Evolutionary conservation across 2,113 vertebrate genomes (phyloP).

Genomic region (Grallaria varia): DNA sequence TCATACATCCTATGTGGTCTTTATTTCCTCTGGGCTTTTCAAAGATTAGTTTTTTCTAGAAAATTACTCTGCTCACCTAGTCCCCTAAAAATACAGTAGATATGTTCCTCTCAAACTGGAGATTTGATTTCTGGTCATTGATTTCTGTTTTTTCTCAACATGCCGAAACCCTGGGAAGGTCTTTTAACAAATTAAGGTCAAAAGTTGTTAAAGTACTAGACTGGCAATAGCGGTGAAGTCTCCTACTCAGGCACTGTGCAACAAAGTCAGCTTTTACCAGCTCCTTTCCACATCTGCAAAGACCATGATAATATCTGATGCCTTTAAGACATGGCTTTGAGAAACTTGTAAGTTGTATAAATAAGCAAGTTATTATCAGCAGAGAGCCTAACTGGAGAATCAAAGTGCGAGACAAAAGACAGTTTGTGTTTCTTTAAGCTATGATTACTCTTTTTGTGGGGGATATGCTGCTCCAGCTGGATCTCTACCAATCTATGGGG

Average conservation of each 20-base stretch:
- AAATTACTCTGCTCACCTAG: not conserved
- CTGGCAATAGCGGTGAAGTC: not conserved
- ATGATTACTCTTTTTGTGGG: not conserved
- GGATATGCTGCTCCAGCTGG: no score
- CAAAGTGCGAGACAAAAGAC: not conserved
- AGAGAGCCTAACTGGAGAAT: not conserved
- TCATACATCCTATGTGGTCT: not conserved
- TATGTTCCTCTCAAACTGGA: not conserved
- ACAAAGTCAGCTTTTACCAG: not conserved
- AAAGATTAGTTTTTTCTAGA: not conserved
- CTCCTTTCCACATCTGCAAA: not conserved
- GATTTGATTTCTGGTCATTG: no score
- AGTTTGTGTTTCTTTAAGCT: not conserved
- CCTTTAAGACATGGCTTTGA: not conserved
- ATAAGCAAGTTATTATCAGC: not conserved
- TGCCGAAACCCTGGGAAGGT: not conserved
- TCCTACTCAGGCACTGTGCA: not conserved
- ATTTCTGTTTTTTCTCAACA: not conserved
- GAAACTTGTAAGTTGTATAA: not conserved
- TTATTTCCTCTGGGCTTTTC: not conserved
- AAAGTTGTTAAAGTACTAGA: not conserved
- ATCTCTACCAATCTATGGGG: no score
- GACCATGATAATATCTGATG: not conserved
- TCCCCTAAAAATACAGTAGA: no score
- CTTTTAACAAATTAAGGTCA: not conserved